phyloP scores from a whole-genome alignment of 2,888 invertebrate species.

The Rambutsinella grinnellia region DNA sequence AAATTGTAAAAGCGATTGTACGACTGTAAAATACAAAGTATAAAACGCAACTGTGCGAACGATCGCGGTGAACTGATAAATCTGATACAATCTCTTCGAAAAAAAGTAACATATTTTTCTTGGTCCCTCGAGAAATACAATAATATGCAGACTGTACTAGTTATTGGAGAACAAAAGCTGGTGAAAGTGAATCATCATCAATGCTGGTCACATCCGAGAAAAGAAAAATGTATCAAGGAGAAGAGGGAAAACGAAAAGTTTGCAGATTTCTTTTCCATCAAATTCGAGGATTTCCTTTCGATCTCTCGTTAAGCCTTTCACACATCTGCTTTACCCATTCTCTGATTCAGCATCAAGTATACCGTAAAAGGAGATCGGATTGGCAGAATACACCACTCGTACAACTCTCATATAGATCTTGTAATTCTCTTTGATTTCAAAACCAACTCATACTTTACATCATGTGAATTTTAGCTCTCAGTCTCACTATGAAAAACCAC shows the following conservation, averaged over 20 bases:
- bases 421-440: conserved; percentile 32
- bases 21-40: background rate
- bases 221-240: conserved; percentile 25
- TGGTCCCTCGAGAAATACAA: background rate
- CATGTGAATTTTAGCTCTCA: too few relatives aligned
- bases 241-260: conserved; percentile 26
- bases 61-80: background rate
- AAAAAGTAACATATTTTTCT: background rate
- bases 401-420: conserved; percentile 5
- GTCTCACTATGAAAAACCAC: too few relatives aligned
- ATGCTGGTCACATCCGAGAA: conserved; percentile 35
- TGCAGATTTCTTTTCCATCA: conserved; percentile 35
- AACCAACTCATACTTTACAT: conserved; percentile 12
- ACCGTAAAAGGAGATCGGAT: conserved; percentile 7
- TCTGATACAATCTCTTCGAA: background rate
- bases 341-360: conserved; percentile 9
- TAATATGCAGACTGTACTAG: background rate
- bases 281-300: conserved; percentile 23
- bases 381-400: background rate
- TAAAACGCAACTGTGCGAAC: background rate
- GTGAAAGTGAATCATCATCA: background rate
- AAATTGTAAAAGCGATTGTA: background rate
- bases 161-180: background rate
- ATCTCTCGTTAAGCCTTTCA: conserved; percentile 27
- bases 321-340: conserved; percentile 27